These are phyloP conservation scores for Bambusicola thoracicus DNA, from an alignment of 2,113 vertebrate genomes.

Conservation along the genomic window DNA sequence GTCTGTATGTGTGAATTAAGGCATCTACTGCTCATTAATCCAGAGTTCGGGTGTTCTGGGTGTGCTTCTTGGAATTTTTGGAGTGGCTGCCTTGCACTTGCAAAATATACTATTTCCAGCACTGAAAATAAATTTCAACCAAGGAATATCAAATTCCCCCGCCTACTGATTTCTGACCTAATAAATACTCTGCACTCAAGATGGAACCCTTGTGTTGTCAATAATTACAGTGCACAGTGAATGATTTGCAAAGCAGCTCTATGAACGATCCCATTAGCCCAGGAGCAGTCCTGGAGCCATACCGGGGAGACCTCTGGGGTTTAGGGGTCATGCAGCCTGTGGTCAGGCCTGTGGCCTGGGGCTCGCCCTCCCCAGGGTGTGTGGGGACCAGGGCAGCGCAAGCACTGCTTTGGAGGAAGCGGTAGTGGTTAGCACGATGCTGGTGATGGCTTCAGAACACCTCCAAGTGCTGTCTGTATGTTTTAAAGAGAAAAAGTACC, in stretches of 20 bases:
- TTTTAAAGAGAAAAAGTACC: not conserved
- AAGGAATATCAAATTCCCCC: not conserved
- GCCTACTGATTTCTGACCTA: conserved; percentile 3
- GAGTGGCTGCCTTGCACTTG: not conserved
- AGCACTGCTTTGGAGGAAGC: not conserved
- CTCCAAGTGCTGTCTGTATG: not conserved
- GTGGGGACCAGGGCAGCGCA: not conserved
- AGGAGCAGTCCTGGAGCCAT: not conserved
- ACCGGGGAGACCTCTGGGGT: not conserved
- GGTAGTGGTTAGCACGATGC: not conserved
- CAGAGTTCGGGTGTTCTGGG: not conserved
- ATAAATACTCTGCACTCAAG: not conserved
- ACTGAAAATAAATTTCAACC: not conserved
- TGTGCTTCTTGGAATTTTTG: not conserved
- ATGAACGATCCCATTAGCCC: not conserved
- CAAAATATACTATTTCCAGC: not conserved
- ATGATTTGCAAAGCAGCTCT: not conserved
- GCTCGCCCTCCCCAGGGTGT: not conserved
- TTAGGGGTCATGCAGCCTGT: fast-evolving
- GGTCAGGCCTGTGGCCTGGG: not conserved
- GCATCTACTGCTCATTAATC: not conserved
- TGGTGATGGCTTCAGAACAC: not conserved
- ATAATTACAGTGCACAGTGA: not conserved
- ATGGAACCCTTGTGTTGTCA: not conserved
- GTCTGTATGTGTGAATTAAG: not conserved